Conservation (phyloP, 2,888 invertebrate species). For the Hofmannophila pseudospretella region DNA sequence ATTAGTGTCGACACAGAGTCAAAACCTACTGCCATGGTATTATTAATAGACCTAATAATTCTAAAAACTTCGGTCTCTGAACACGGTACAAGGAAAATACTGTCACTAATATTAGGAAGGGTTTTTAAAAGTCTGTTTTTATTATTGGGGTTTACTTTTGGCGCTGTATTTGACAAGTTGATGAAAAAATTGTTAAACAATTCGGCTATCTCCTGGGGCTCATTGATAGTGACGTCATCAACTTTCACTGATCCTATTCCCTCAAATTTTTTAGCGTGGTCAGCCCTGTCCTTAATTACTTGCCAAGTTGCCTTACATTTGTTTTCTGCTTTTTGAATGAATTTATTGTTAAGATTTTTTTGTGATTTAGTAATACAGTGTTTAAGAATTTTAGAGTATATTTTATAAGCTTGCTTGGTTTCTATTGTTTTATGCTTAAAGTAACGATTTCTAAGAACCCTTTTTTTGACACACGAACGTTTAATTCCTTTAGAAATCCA, state of each 20-base stretch:
- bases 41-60: too few relatives aligned
- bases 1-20: neutral
- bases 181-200: constrained; percentile 5
- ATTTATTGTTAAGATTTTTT: neutral
- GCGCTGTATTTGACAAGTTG: neutral
- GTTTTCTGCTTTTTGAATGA: neutral
- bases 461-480: neutral
- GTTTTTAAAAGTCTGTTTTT: too few relatives aligned
- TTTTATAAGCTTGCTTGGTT: neutral
- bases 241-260: neutral
- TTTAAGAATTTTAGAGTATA: neutral
- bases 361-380: neutral
- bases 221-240: neutral
- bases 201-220: neutral
- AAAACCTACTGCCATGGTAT: too few relatives aligned
- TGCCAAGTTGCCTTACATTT: constrained; percentile 3
- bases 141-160: too few relatives aligned
- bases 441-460: neutral
- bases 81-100: too few relatives aligned
- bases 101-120: too few relatives aligned
- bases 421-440: neutral
- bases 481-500: constrained; percentile 3
- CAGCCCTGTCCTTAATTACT: constrained; percentile 1
- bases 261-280: neutral
- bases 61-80: too few relatives aligned